Conservation (phyloP, 1,140 invertebrate genomes). For the Drosophila rhopaloa region DNA sequence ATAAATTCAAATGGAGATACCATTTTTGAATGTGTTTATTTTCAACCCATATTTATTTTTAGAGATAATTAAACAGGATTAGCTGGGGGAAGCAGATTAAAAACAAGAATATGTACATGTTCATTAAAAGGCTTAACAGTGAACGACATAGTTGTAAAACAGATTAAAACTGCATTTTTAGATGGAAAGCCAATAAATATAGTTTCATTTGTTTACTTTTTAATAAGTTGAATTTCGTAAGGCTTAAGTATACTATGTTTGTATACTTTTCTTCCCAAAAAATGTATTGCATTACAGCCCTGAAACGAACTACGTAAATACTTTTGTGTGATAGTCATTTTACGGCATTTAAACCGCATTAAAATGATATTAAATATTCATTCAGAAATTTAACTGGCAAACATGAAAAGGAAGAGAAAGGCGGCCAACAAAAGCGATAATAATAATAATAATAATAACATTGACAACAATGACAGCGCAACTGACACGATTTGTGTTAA, state of each 20-base stretch:
- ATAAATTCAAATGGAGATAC: background rate
- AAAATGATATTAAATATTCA: slow-evolving; percentile 69
- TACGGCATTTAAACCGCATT: slow-evolving; percentile 62
- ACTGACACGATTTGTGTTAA: slow-evolving; percentile 64
- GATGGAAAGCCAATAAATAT: no score
- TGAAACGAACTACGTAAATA: slow-evolving; percentile 1
- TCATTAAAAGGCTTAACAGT: background rate
- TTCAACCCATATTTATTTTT: background rate
- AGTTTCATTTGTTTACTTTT: background rate
- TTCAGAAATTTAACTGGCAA: slow-evolving; percentile 44
- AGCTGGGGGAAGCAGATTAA: background rate
- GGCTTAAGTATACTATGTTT: background rate
- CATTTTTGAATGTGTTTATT: background rate
- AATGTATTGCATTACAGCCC: background rate
- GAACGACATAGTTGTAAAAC: background rate
- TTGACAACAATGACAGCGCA: slow-evolving; percentile 45
- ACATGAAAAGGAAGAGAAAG: background rate
- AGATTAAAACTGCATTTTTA: background rate
- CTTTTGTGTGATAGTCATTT: slow-evolving; percentile 20
- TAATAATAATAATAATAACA: slow-evolving; percentile 43
- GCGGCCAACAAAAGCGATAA: slow-evolving; percentile 10
- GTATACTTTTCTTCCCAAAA: no score
- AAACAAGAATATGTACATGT: background rate
- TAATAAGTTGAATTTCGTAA: no score
- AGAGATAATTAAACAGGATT: slow-evolving; percentile 8